Evolutionary conservation across 2,888 invertebrate genomes (phyloP), one percentile per base, ranked within the genome.

Genomic region (Carcina quercana): DNA sequence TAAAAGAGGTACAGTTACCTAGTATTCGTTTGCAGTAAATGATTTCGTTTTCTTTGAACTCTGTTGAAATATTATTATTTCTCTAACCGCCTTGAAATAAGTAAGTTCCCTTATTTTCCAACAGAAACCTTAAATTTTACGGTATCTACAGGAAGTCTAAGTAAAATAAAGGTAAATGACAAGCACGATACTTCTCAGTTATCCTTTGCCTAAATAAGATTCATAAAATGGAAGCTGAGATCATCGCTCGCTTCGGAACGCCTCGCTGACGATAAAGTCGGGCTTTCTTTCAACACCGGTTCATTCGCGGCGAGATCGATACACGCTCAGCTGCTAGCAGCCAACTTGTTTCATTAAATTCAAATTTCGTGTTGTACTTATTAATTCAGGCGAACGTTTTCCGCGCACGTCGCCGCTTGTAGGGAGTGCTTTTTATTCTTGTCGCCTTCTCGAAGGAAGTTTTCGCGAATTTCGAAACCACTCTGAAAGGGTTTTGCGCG

Each of bases 301-400:
- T 45, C 42, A 45, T 49, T 46, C 46, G 42, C 42, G 40, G 37
- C 48, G 46, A 47, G 68, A 82, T 82, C 82, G 64, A 80, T 79
- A 71, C 52, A 50, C 64, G 63, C 72, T 78, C 82, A 78, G 80
- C 80, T 75, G 79, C 55, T 71, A 50, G 50, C 63, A 54, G 60
- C 69, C 62, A 84, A 85, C 75, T 85, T 84, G 83, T 84, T 83
- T 85, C 83, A 85, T 84, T 84, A 84, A 83, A 84, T 84, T 85
- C 82, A 84, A 83, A 84, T 84, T 84, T 80, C 75, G 74, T 79
- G 83, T 82, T 83, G 72, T 78, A 80, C 75, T 85, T 85, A 84
- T 84, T 83, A 84, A 85, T 83, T 84, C 80, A 79, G 66, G 62
- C 56, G 59, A 58, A 54, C 68, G 69, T 68, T 73, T 67, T 57